Evolutionary conservation across 2,888 invertebrate genomes (phyloP).

Genomic region (Drosophila emarginata): DNA sequence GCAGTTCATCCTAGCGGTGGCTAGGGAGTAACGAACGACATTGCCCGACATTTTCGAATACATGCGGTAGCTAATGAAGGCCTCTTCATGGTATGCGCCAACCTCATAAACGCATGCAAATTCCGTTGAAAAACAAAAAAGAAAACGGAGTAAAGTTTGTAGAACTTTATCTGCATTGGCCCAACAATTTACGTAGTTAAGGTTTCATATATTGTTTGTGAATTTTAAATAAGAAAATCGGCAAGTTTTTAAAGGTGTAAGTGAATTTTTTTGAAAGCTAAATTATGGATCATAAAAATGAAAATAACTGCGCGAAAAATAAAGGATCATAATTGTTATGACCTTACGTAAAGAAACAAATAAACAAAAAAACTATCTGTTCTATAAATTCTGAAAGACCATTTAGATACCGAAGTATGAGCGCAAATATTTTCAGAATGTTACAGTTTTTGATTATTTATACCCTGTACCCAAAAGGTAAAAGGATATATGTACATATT

Average conservation of each 20-base stretch:
- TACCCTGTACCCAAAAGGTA: too few species aligned
- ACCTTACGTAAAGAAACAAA: too few species aligned
- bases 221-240: slow-evolving; percentile 35
- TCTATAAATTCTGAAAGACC: too few species aligned
- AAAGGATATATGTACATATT: too few species aligned
- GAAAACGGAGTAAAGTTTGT: slow-evolving; percentile 33
- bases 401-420: too few species aligned
- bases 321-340: too few species aligned
- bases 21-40: slow-evolving; percentile 80
- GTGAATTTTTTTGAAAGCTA: too few species aligned
- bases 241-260: slow-evolving; percentile 26
- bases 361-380: too few species aligned
- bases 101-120: slow-evolving; percentile 74
- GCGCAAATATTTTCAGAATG: too few species aligned
- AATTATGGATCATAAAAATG: too few species aligned
- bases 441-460: too few species aligned
- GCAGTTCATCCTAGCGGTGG: slow-evolving; percentile 69
- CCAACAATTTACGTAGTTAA: slow-evolving; percentile 58
- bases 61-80: slow-evolving; percentile 64
- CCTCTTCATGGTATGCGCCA: slow-evolving; percentile 50
- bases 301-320: too few species aligned
- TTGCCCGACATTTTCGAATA: slow-evolving; percentile 76
- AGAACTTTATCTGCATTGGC: slow-evolving; percentile 62
- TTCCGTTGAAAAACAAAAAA: slow-evolving; percentile 57
- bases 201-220: slow-evolving; percentile 19